Evolutionary conservation across 2,113 vertebrate genomes (phyloP).

Genomic region (Puma concolor): DNA sequence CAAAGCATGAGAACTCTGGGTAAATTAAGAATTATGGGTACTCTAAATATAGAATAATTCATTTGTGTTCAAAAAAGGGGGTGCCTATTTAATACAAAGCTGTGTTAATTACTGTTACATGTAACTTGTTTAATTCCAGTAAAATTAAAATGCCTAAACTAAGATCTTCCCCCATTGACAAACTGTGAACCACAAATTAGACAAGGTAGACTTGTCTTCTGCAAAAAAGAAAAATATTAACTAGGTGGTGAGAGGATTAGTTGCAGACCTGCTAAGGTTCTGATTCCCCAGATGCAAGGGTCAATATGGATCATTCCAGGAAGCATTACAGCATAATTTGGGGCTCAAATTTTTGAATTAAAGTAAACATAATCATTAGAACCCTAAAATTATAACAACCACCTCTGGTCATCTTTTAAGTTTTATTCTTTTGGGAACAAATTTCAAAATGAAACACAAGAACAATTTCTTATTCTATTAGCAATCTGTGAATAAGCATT

Average conservation of each 20-base stretch:
- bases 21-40: not conserved
- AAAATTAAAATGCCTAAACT: not conserved
- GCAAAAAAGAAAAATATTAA: not conserved
- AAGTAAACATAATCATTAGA: not conserved
- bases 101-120: not conserved
- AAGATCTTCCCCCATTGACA: not conserved
- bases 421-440: not conserved
- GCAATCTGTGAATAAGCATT: not conserved
- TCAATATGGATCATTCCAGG: not conserved
- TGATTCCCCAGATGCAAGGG: not conserved
- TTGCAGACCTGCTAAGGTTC: not conserved
- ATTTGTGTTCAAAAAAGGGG: not conserved
- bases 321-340: not conserved
- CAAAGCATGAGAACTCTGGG: not conserved
- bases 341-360: not conserved
- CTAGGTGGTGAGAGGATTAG: not conserved
- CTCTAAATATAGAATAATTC: not conserved
- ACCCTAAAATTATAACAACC: not conserved
- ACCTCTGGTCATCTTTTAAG: not conserved
- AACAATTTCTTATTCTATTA: not conserved
- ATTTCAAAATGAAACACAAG: not conserved
- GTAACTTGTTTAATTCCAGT: not conserved
- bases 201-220: not conserved
- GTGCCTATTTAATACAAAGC: not conserved
- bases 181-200: not conserved